phyloP scores from a whole-genome alignment of 1,140 invertebrate genomes.

The Aporrectodea caliginosa region DNA sequence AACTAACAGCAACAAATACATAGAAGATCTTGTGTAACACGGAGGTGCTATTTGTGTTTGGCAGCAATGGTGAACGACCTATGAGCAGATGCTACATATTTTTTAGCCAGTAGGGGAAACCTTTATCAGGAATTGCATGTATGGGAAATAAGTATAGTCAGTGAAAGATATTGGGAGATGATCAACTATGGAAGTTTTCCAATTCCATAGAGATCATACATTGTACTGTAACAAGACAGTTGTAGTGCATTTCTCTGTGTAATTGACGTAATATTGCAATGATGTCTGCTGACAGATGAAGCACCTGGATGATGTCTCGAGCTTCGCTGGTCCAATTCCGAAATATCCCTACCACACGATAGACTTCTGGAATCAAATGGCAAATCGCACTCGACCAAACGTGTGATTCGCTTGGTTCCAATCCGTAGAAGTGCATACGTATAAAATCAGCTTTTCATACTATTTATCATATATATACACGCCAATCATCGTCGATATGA shows the following conservation, averaged over 20 bases:
- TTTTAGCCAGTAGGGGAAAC: too few relatives aligned
- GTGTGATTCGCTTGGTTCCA: neutral
- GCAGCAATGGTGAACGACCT: too few relatives aligned
- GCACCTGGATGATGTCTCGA: neutral
- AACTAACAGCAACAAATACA: neutral
- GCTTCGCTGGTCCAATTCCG: neutral
- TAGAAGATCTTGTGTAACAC: too few relatives aligned
- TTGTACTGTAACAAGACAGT: too few relatives aligned
- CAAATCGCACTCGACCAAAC: neutral
- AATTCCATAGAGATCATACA: neutral
- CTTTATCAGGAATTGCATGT: too few relatives aligned
- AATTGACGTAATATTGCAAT: neutral
- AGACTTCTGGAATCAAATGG: neutral
- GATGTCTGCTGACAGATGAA: neutral
- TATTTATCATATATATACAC: neutral
- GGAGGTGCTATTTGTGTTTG: too few relatives aligned
- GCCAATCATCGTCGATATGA: neutral
- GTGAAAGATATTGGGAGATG: too few relatives aligned
- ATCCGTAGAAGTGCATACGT: neutral
- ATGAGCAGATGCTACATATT: neutral
- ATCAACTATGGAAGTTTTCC: neutral
- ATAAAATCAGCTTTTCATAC: neutral
- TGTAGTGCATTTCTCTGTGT: neutral
- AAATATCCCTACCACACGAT: neutral
- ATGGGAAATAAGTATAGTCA: too few relatives aligned